Evolutionary conservation across 2,888 invertebrate genomes (phyloP).

Genomic region (Exocentrus adspersus): DNA sequence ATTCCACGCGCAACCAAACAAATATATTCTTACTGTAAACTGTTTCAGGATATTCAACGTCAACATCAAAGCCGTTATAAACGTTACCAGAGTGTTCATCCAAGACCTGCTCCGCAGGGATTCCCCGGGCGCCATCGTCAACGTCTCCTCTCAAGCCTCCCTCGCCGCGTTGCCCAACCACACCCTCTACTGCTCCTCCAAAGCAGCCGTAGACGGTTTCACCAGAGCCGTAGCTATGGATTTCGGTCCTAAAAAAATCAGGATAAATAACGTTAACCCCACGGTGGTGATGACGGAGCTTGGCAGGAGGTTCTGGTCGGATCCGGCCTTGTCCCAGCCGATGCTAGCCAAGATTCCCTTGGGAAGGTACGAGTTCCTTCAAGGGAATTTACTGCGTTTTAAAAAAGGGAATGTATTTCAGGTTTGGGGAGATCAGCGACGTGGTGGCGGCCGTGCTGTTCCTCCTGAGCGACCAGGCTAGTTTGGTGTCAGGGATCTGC

Average conservation of each 20-base stretch:
- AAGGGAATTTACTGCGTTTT: no score
- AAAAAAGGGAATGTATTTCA: slow-evolving; percentile 41
- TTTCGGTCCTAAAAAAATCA: slow-evolving; percentile 80
- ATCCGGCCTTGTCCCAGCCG: slow-evolving; percentile 73
- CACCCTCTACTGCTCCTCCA: slow-evolving; percentile 74
- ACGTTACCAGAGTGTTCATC: slow-evolving; percentile 81
- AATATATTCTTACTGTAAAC: no score
- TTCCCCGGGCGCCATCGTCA: slow-evolving; percentile 83
- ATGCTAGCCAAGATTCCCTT: slow-evolving; percentile 84
- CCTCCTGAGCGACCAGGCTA: slow-evolving; percentile 81
- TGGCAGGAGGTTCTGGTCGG: slow-evolving; percentile 84
- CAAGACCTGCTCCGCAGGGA: slow-evolving; percentile 77
- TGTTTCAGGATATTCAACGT: slow-evolving; percentile 68
- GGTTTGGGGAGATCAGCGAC: slow-evolving; percentile 81
- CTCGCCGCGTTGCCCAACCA: slow-evolving; percentile 77
- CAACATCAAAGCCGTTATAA: slow-evolving; percentile 82
- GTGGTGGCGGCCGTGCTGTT: slow-evolving; percentile 82
- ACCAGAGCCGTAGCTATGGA: slow-evolving; percentile 85
- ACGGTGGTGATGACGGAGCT: slow-evolving; percentile 89
- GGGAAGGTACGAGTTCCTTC: slow-evolving; percentile 36
- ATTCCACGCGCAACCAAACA: no score
- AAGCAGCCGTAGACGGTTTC: slow-evolving; percentile 80
- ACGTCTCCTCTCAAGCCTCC: slow-evolving; percentile 87
- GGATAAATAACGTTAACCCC: slow-evolving; percentile 91
- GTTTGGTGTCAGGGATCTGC: slow-evolving; percentile 82